Base-by-base conservation (phyloP, 2,797 vertebrate genomes). In the Argya squamiceps region DNA sequence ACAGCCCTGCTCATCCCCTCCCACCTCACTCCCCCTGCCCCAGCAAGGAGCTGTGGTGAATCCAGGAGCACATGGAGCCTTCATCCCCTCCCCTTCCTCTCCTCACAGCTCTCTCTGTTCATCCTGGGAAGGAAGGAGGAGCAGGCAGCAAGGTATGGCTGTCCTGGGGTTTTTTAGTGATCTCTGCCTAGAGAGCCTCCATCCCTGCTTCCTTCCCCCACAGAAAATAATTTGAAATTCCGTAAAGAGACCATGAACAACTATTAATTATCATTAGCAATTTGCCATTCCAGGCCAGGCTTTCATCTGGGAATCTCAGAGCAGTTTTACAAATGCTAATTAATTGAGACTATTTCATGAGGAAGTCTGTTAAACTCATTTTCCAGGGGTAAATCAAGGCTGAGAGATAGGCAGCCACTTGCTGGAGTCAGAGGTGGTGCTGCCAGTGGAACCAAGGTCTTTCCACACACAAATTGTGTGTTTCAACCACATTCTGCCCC, bases 181-280 rank as follows among this genome's bases (percentile, higher is more conserved):
- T 81, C 43, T 83, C 81, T 73, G 49, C 71, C 83, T 59, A 34
- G 76, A 91, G 93, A 93, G 76, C 55, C 67, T 78, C 76, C 78
- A 41, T 46, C 50, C 87, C 55, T 11, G 1, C 67, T 62, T 74
- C 60, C 46, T 68, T 82, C 71, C 65, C 65, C 52, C 82, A 75
- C 80, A 22, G 84, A 90, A 95, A 85, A 87, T 77, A 89, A 89
- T 91, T 86, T 49, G 37, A 83, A 82, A 92, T 91, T 87, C 85
- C 75, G 87, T 59, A 63, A 88, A 92, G 93, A 90, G 82, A 86
- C 90, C 70, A 70, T 89, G 94, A 94, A 80, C 95, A 94, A 91
- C 92, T 91, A 89, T 96, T 96, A 95, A 97, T 97, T 97, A 97
- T 94, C 94, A 88, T 92, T 94, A 96, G 95, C 80, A 95, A 95